Conservation (phyloP, 1,140 invertebrate species). For the Lerema accius region DNA sequence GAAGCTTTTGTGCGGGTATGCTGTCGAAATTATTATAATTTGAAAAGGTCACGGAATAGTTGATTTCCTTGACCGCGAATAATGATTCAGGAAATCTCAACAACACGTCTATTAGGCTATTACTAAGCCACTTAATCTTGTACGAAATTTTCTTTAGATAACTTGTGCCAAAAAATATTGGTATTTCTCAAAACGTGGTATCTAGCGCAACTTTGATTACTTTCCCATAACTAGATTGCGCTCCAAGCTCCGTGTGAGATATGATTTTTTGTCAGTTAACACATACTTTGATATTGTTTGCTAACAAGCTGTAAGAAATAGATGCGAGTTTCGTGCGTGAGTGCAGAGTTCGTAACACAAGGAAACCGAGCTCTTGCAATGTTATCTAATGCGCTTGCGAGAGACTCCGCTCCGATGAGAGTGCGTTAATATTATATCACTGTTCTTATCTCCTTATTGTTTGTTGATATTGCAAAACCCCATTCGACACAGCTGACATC, state of each 20-base stretch:
- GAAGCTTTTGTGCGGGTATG: conserved; percentile 62
- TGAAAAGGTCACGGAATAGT: conserved; percentile 72
- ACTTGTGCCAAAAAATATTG: not conserved
- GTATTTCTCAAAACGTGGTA: conserved; percentile 2
- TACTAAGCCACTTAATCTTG: conserved; percentile 39
- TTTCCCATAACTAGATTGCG: conserved; percentile 15
- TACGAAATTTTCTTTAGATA: conserved; percentile 21
- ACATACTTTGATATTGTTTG: conserved; percentile 41
- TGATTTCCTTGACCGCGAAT: conserved; percentile 69
- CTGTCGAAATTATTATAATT: conserved; percentile 78
- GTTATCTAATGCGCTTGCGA: conserved; percentile 65
- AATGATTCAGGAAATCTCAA: conserved; percentile 59
- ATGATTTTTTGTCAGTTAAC: conserved; percentile 20
- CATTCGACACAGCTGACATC: conserved; percentile 17
- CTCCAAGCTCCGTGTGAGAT: conserved; percentile 9
- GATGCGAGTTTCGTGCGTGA: conserved; percentile 45
- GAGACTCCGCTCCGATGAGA: conserved; percentile 27
- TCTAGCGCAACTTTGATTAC: conserved; percentile 5
- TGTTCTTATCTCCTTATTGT: conserved; percentile 42
- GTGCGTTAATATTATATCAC: conserved; percentile 35
- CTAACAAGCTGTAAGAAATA: conserved; percentile 48
- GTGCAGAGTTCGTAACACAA: conserved; percentile 59
- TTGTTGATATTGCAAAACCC: conserved; percentile 38
- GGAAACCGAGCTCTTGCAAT: conserved; percentile 61
- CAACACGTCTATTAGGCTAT: conserved; percentile 50